These are phyloP conservation scores for Diadegma fenestrale DNA, from an alignment of 2,888 invertebrate genomes.

Conservation along the genomic window DNA sequence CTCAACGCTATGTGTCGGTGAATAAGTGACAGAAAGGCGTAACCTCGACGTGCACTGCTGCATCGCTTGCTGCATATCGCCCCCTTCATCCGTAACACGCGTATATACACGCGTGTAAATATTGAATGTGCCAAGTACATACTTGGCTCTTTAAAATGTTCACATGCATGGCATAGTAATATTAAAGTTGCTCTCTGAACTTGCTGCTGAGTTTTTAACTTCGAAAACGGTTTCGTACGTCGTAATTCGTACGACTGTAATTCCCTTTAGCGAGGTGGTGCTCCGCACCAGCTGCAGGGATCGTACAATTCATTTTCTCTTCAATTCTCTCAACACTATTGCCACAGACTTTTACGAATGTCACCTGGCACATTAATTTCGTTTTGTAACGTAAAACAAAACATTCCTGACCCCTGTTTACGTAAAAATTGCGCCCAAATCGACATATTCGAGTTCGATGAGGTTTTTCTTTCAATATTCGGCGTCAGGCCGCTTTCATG, in stretches of 20 bases:
- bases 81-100: not conserved
- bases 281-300: constrained; percentile 10
- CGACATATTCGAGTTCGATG: too few relatives aligned
- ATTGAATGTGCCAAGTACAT: not conserved
- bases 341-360: not conserved
- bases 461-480: too few relatives aligned
- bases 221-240: not conserved
- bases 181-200: constrained; percentile 1
- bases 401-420: not conserved
- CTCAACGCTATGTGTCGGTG: constrained; percentile 2
- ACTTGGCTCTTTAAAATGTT: not conserved
- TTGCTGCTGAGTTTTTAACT: constrained; percentile 7
- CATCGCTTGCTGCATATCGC: not conserved
- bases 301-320: constrained; percentile 15
- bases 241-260: not conserved
- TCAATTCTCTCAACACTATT: not conserved
- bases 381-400: not conserved
- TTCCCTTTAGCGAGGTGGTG: not conserved
- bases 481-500: too few relatives aligned
- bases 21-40: constrained; percentile 9
- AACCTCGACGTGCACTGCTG: not conserved
- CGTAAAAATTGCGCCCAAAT: not conserved
- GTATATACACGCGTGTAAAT: not conserved
- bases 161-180: not conserved
- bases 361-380: not conserved